A percentile compares a stretch with the other conserved stretches of the same genome.
Conservation (phyloP, 2,113 vertebrate genomes). For the Rhinoderma darwinii region DNA sequence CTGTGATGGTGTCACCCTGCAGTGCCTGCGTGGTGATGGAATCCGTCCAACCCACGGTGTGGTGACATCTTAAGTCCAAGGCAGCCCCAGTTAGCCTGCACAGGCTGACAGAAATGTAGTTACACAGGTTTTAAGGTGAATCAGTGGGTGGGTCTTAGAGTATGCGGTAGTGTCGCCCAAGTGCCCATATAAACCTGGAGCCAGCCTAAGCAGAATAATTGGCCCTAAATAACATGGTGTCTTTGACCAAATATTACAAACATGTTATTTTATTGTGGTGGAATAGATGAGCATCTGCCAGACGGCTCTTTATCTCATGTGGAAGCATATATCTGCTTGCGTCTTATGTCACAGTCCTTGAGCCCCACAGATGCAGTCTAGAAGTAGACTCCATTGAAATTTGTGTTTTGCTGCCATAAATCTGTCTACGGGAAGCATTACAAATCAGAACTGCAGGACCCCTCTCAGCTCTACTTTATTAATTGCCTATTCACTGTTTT, state of each 20-base stretch:
- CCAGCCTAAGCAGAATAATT: neutral
- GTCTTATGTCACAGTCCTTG: neutral
- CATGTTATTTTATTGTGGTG: neutral
- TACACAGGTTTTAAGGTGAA: too few species aligned
- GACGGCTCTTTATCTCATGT: neutral
- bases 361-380: neutral
- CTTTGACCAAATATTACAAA: neutral
- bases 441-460: neutral
- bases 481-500: neutral
- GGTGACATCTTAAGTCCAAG: too few species aligned
- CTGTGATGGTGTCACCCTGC: neutral
- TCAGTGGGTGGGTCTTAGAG: too few species aligned
- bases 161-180: too few species aligned
- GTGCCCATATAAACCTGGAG: neutral
- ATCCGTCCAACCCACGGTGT: too few species aligned
- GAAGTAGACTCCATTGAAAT: neutral
- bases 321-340: neutral
- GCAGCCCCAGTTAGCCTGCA: too few species aligned
- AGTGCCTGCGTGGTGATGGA: too few species aligned
- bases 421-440: neutral
- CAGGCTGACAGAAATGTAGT: too few species aligned
- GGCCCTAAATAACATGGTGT: neutral
- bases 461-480: neutral
- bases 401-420: neutral
- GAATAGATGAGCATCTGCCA: neutral